These are phyloP conservation scores for Camponotus pennsylvanicus DNA, from an alignment of 1,140 invertebrate genomes.

Conservation along the genomic window DNA sequence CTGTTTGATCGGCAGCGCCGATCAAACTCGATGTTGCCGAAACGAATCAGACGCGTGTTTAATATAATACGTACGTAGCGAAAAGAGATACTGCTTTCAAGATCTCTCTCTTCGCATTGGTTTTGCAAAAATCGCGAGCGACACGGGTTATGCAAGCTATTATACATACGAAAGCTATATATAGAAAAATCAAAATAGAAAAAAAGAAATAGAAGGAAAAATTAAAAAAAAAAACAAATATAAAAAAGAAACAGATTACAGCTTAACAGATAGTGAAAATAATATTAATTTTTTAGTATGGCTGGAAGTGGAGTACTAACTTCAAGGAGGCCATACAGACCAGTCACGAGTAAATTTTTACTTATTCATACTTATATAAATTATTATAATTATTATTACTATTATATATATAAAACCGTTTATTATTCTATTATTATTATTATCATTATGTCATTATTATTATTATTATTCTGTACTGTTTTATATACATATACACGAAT, in stretches of 20 bases:
- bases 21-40: constrained; percentile 10
- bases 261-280: constrained; percentile 81
- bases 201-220: background rate
- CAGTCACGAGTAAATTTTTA: constrained; percentile 89
- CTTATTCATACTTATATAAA: constrained; percentile 83
- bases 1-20: constrained; percentile 9
- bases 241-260: constrained; percentile 61
- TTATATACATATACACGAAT: constrained; percentile 75
- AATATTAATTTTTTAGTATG: constrained; percentile 90
- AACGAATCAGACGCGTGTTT: constrained; percentile 25
- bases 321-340: constrained; percentile 96
- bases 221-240: constrained; percentile 35
- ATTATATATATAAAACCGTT: constrained; percentile 67
- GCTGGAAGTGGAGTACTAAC: constrained; percentile 97
- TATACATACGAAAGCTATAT: constrained; percentile 20
- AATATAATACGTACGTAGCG: constrained; percentile 47
- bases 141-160: constrained; percentile 66
- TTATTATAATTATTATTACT: constrained; percentile 81
- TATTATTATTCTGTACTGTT: constrained; percentile 74
- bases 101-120: constrained; percentile 19
- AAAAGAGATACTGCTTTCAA: constrained; percentile 45
- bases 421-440: constrained; percentile 73
- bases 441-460: constrained; percentile 62
- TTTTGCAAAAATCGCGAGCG: constrained; percentile 55
- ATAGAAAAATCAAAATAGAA: constrained; percentile 11